A percentile compares a stretch with the other conserved stretches of the same genome.
Evolutionary conservation across 2,113 vertebrate species (phyloP).

Genomic region (Hippocampus abdominalis): DNA sequence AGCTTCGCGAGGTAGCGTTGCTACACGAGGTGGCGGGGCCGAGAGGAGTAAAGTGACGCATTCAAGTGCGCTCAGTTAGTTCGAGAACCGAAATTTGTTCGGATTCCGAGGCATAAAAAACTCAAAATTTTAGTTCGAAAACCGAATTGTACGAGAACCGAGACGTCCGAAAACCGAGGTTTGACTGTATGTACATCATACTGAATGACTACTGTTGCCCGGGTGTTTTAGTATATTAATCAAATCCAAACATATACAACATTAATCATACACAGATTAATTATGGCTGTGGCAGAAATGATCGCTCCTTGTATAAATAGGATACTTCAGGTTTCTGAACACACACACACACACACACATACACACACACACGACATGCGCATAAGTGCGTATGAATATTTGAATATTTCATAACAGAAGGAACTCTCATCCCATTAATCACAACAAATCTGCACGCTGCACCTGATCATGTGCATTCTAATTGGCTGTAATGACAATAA

Average conservation of each 20-base stretch:
- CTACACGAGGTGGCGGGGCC: too few relatives aligned
- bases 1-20: too few relatives aligned
- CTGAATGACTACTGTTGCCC: background rate
- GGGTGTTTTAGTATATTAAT: background rate
- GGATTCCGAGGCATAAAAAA: too few relatives aligned
- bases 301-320: slow-evolving; percentile 10
- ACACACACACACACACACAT: slow-evolving; percentile 27
- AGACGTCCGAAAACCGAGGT: too few relatives aligned
- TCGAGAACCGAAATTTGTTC: too few relatives aligned
- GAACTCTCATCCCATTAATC: slow-evolving; percentile 48
- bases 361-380: slow-evolving; percentile 15
- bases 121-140: too few relatives aligned
- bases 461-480: slow-evolving; percentile 55
- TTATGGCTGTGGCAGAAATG: slow-evolving; percentile 9
- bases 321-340: slow-evolving; percentile 14
- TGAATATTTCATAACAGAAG: slow-evolving; percentile 46
- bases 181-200: background rate
- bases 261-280: slow-evolving; percentile 17
- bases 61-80: too few relatives aligned
- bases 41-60: too few relatives aligned
- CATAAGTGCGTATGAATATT: slow-evolving; percentile 40
- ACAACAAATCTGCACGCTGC: slow-evolving; percentile 49
- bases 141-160: too few relatives aligned
- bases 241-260: slow-evolving; percentile 5
- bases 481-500: slow-evolving; percentile 60